Evolutionary conservation across 2,113 vertebrate genomes (phyloP), one percentile per base, ranked within the genome.

Genomic region (Hoplias malabaricus): DNA sequence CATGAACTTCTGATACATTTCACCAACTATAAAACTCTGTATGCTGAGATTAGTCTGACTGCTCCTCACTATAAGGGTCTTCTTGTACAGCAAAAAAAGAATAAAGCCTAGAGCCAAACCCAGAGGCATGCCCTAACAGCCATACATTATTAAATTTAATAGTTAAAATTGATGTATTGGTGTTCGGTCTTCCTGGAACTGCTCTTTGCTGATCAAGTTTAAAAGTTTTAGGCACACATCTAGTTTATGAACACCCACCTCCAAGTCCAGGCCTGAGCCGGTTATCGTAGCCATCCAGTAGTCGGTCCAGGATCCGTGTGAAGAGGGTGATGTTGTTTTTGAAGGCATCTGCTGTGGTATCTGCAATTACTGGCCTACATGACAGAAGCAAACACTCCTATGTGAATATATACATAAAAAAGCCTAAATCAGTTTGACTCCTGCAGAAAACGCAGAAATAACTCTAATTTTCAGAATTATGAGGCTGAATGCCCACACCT

Each of bases 301-400:
- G 95, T 89, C 96, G 94, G 94, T 99, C 98, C 87, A 99, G 93
- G 92, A 99, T 99, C 85, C 95, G 95, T 61, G 98, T 99, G 85
- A 99, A 99, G 89, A 98, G 93, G 84, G 98, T 99, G 88, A 99
- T 99, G 92, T 99, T 98, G 93, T 96, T 96, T 92, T 96, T 96
- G 85, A 96, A 94, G 90, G 96, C 95, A 69, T 98, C 94, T 89
- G 96, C 94, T 86, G 93, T 82, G 81, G 91, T 86, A 87, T 96
- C 94, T 84, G 94, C 96, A 82, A 92, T 92, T 82, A 93, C 94
- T 86, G 91, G 94, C 93, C 98, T 99, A 90, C 83, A 61, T 6
- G 10, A 33, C 10, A 75, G 42, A 72, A 11, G 27, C 14, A 34
- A 25, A 74, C n/a, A n/a, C n/a, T n/a, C n/a, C n/a, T 34, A 38